Base-by-base conservation (phyloP, 2,888 invertebrate genomes). In the Agonopterix subpropinquella region DNA sequence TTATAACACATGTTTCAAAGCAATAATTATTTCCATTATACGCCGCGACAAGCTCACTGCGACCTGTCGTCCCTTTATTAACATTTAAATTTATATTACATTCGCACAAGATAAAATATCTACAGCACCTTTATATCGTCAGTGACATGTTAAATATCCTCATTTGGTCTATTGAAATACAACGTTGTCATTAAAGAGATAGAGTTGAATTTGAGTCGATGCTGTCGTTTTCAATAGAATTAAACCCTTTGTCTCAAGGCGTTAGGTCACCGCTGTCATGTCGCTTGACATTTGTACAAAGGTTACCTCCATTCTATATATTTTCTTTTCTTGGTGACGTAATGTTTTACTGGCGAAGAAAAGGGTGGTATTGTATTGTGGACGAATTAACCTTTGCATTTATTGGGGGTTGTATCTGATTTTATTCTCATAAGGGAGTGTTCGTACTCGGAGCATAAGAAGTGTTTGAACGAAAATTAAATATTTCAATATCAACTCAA, bases 201-300 rank as follows among this genome's bases (percentile, higher is more conserved):
- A 80, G 64, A 75, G 80, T 73, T 67, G 66, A 70, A 56, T 73
- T 74, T 79, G 41, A 72, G 64, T 63, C 62, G 62, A 56, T 54
- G 48, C 57, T 57, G 57, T 56, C 52, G 59, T 64, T 59, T 67
- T 67, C 65, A 69, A 76, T 77, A 69, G 77, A 76, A 76, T 77
- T 80, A 75, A 86, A 80, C 81, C 83, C 84, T 84, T 86, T 85
- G 87, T 86, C 84, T 85, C 77, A 84, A 84, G 82, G 80, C 76
- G 75, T 75, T 70, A 70, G 69, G 74, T 70, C 76, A 69, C 67
- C 72, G 77, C 67, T 74, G 72, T 71, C 64, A 70, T 74, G 73
- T 74, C 76, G 79, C 72, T 70, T 88, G 88, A 78, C 88, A 88
- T 88, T 88, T 86, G 68, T 77, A 68, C 68, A 87, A 88, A 88